Percentiles rank a stretch among this genome's conserved stretches.
Evolutionary conservation across 2,797 vertebrate species (phyloP).

Genomic region (Rhinoraja longicauda): DNA sequence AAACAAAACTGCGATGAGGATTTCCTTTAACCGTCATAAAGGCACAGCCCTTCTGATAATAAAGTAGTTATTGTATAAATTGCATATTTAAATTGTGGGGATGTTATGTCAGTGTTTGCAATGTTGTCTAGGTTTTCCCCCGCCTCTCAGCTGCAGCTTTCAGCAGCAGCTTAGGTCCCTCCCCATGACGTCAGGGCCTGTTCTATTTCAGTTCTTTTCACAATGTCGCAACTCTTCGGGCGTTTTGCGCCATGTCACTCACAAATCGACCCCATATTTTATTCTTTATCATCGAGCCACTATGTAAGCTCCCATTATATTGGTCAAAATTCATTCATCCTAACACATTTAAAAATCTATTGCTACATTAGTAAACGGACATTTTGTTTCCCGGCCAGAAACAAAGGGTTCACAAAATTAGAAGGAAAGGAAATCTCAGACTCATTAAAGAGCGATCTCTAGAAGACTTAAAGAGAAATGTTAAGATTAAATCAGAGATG

Average conservation of each 20-base stretch:
- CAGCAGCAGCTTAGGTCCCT: neutral
- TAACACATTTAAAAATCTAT: neutral
- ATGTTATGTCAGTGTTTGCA: conserved; percentile 15
- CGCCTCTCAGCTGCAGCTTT: conserved; percentile 10
- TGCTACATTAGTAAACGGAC: neutral
- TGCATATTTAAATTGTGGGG: neutral
- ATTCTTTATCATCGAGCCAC: neutral
- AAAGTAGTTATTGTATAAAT: neutral
- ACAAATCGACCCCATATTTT: neutral
- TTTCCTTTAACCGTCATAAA: conserved; percentile 13
- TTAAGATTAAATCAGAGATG: neutral
- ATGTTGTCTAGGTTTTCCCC: conserved; percentile 1
- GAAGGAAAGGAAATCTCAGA: neutral
- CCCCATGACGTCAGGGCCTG: conserved; percentile 30
- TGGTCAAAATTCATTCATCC: neutral
- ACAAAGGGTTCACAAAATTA: neutral
- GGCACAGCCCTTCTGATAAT: neutral
- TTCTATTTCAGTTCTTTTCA: conserved; percentile 35
- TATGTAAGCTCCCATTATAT: neutral
- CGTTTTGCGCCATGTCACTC: conserved; percentile 29
- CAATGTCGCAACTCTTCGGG: conserved; percentile 19
- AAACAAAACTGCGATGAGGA: conserved; percentile 24
- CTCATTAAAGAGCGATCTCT: neutral
- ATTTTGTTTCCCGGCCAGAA: neutral
- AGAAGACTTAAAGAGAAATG: neutral